A percentile compares a stretch with the other conserved stretches of the same genome.
Evolutionary conservation across 2,797 vertebrate genomes (phyloP).

Genomic region (Enteromius fasciolatus): DNA sequence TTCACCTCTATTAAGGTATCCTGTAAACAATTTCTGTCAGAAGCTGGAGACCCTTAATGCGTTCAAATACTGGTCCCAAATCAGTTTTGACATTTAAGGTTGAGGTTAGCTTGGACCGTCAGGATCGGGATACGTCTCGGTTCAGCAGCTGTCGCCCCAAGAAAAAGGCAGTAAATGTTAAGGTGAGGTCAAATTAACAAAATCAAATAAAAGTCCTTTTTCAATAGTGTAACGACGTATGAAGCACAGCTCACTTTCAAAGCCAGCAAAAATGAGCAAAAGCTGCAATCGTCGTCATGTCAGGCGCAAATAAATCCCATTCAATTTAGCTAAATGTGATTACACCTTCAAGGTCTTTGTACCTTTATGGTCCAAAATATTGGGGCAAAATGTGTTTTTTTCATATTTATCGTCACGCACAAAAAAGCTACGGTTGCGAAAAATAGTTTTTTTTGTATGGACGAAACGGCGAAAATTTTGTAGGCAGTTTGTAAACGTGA

Average conservation of each 20-base stretch:
- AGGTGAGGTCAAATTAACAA: slow-evolving; percentile 4
- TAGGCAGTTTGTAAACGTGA: neutral
- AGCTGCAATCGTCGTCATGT: too few relatives aligned
- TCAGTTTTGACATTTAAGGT: slow-evolving; percentile 28
- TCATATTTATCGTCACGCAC: neutral
- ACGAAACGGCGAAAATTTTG: neutral
- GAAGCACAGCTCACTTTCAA: neutral
- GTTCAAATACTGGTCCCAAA: slow-evolving; percentile 19
- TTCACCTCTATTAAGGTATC: slow-evolving; percentile 11
- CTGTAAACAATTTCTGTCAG: slow-evolving; percentile 28
- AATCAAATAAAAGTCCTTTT: neutral
- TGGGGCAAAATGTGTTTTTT: neutral
- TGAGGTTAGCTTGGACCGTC: slow-evolving; percentile 51
- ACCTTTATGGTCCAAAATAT: neutral
- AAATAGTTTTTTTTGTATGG: neutral
- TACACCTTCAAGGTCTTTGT: neutral
- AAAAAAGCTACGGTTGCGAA: too few relatives aligned
- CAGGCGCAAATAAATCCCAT: neutral
- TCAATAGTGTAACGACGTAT: neutral
- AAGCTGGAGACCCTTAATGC: slow-evolving; percentile 20
- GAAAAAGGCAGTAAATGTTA: slow-evolving; percentile 75
- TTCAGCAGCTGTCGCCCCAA: slow-evolving; percentile 70
- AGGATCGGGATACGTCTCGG: slow-evolving; percentile 19
- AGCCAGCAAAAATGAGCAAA: neutral
- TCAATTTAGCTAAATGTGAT: neutral